phyloP scores from a whole-genome alignment of 2,888 invertebrate genomes.

The Agonopterix heracliana region DNA sequence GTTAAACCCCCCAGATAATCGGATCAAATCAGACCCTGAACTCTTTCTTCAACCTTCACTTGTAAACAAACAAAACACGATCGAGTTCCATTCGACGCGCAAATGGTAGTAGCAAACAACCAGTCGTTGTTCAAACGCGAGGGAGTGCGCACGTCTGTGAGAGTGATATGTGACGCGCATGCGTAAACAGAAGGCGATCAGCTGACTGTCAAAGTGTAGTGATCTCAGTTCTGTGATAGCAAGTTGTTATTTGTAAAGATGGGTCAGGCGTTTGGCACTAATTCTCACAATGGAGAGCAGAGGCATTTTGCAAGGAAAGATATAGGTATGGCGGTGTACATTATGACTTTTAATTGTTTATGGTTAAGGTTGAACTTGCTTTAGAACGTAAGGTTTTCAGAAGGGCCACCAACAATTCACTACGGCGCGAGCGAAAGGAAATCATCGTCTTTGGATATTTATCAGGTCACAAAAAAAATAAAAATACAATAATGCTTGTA shows the following conservation, averaged over 20 bases:
- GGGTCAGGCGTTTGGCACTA: conserved; percentile 71
- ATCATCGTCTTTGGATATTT: too few species aligned
- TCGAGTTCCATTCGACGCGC: background rate
- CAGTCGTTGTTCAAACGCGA: conserved; percentile 36
- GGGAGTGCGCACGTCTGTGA: conserved; percentile 30
- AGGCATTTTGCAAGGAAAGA: conserved; percentile 66
- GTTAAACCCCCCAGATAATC: too few species aligned
- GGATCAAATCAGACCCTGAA: too few species aligned
- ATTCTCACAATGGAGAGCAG: conserved; percentile 56
- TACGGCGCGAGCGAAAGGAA: too few species aligned
- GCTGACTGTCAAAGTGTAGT: conserved; percentile 34
- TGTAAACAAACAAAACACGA: background rate
- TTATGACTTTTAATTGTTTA: too few species aligned
- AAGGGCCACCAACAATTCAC: too few species aligned
- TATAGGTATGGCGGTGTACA: conserved; percentile 56
- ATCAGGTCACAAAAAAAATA: too few species aligned
- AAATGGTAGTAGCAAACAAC: background rate
- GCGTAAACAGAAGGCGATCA: conserved; percentile 40
- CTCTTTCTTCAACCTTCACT: too few species aligned
- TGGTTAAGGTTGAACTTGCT: too few species aligned
- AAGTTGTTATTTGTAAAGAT: conserved; percentile 29
- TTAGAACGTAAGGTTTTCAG: too few species aligned
- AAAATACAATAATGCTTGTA: too few species aligned
- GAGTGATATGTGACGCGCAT: conserved; percentile 34
- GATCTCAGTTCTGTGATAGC: conserved; percentile 48